Conservation (phyloP, 2,113 vertebrate species). For the Anoura caudifer region DNA sequence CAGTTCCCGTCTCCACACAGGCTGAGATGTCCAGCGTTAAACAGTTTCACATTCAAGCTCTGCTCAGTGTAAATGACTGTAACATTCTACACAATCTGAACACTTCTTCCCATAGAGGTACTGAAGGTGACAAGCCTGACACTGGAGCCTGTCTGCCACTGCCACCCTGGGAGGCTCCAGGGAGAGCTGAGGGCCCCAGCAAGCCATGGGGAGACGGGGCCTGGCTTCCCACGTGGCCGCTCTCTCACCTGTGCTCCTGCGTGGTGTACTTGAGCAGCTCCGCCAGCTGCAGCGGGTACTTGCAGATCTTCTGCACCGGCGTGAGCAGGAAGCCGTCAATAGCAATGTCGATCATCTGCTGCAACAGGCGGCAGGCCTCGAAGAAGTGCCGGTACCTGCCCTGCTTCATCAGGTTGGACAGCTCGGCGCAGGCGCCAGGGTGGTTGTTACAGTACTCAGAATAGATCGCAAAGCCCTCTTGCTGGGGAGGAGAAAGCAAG, state of each 20-base stretch:
- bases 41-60: neutral
- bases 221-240: neutral
- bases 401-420: constrained; percentile 93
- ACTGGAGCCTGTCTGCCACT: accelerated
- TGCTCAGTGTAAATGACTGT: neutral
- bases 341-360: constrained; percentile 99
- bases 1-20: neutral
- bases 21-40: neutral
- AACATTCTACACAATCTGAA: neutral
- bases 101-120: accelerated
- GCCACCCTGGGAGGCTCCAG: neutral
- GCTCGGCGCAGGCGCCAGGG: constrained; percentile 90
- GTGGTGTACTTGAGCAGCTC: constrained; percentile 97
- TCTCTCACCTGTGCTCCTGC: constrained; percentile 91
- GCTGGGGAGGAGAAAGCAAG: constrained; percentile 78
- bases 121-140: neutral
- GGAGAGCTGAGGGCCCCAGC: neutral
- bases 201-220: neutral
- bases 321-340: constrained; percentile 96
- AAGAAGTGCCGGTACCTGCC: constrained; percentile 96
- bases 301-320: constrained; percentile 98
- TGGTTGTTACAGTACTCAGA: constrained; percentile 99
- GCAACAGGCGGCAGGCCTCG: constrained; percentile 95
- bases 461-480: constrained; percentile 95
- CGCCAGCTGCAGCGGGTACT: constrained; percentile 96